Evolutionary conservation across 1,140 invertebrate genomes (phyloP).

Genomic region (Chironomus striatipennis): DNA sequence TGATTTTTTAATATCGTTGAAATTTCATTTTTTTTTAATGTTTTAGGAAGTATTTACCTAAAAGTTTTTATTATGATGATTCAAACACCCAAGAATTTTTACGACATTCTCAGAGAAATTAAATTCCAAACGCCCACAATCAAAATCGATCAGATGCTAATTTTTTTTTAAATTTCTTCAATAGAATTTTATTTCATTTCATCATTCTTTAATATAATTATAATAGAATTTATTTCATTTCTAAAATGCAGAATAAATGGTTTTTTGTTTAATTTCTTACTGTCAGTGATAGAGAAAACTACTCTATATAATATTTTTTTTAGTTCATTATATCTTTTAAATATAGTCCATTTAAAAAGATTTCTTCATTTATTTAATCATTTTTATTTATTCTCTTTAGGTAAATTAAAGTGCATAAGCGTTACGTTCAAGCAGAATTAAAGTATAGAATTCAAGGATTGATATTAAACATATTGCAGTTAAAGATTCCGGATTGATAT

Average conservation of each 20-base stretch:
- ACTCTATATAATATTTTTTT: neutral
- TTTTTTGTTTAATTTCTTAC: too few relatives aligned
- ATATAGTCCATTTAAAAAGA: neutral
- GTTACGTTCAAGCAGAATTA: neutral
- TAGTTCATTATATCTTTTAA: neutral
- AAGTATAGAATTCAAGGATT: neutral
- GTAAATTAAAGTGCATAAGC: neutral
- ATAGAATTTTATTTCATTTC: neutral
- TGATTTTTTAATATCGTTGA: too few relatives aligned
- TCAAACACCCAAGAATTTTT: too few relatives aligned
- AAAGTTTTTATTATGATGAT: too few relatives aligned
- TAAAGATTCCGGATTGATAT: neutral
- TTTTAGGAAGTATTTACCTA: too few relatives aligned
- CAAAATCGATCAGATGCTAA: too few relatives aligned
- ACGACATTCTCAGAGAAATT: too few relatives aligned
- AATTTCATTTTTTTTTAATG: too few relatives aligned
- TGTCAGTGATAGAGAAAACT: neutral
- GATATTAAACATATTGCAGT: neutral
- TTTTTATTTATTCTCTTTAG: neutral
- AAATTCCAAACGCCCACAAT: too few relatives aligned
- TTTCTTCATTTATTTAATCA: slow-evolving; percentile 6
- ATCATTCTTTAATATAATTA: neutral
- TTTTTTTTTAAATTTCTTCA: neutral
- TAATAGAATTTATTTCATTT: slow-evolving; percentile 1
- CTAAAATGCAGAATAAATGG: neutral